Evolutionary conservation across 2,888 invertebrate species (phyloP).

Genomic region (Idaea dimidiata): DNA sequence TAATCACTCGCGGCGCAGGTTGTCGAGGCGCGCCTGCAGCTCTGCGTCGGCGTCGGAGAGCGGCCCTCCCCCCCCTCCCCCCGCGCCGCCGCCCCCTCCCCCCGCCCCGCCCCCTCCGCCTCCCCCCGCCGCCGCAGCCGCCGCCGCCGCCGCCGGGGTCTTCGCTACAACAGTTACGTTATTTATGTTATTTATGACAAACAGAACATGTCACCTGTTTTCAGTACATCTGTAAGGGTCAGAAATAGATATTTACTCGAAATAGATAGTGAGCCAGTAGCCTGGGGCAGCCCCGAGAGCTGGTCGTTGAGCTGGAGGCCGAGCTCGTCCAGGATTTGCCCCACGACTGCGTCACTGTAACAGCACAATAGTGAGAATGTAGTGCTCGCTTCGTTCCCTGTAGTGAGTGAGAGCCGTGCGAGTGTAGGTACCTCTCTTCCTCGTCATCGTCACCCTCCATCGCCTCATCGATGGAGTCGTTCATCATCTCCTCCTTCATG

Average conservation of each 20-base stretch:
- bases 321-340: conserved; percentile 98
- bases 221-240: too few relatives aligned
- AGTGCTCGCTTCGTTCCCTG: not conserved
- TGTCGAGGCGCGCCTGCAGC: conserved; percentile 97
- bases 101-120: too few relatives aligned
- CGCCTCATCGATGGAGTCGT: conserved; percentile 99
- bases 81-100: conserved; percentile 61
- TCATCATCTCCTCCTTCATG: conserved; percentile 99
- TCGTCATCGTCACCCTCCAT: conserved; percentile 99
- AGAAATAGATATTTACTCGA: conserved; percentile 58
- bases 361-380: conserved; percentile 1
- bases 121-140: conserved; percentile 59
- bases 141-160: conserved; percentile 82
- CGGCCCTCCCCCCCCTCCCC: conserved; percentile 56
- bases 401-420: too few relatives aligned
- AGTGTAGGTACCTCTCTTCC: conserved; percentile 89
- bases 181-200: too few relatives aligned
- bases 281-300: conserved; percentile 91
- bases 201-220: too few relatives aligned
- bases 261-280: conserved; percentile 80
- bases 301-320: conserved; percentile 97
- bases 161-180: conserved; percentile 80
- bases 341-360: conserved; percentile 94
- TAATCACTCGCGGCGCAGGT: conserved; percentile 90
- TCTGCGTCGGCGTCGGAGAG: conserved; percentile 96